Conservation (phyloP, 2,888 invertebrate genomes). For the Ariolimax columbianus region DNA sequence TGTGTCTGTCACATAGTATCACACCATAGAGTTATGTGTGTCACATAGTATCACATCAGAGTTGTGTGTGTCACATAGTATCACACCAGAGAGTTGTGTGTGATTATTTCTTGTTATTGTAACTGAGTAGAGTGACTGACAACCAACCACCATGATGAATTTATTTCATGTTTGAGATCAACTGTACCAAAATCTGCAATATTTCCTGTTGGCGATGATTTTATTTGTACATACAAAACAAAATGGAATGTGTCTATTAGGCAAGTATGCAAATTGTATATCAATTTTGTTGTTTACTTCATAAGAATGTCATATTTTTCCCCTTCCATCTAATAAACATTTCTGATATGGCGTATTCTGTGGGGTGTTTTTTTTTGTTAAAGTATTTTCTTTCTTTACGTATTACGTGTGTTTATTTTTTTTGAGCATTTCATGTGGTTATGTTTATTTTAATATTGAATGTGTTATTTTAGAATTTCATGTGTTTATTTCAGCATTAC, state of each 20-base stretch:
- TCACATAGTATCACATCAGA: background rate
- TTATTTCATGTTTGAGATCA: background rate
- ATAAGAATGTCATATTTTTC: background rate
- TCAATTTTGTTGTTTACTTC: background rate
- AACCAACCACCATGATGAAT: no score
- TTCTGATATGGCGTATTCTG: background rate
- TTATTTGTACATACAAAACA: background rate
- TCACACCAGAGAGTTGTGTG: no score
- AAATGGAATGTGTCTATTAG: background rate
- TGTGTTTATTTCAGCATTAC: no score
- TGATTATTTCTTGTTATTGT: background rate
- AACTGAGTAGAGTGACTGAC: no score
- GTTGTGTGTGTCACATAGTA: background rate
- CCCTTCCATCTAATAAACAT: constrained; percentile 4
- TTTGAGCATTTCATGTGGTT: no score
- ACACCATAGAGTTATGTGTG: background rate
- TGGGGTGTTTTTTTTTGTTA: no score
- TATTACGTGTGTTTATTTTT: no score
- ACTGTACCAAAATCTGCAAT: background rate
- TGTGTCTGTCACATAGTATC: no score
- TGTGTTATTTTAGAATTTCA: no score
- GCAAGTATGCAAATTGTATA: constrained; percentile 7
- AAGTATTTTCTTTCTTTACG: no score
- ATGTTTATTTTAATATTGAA: no score
- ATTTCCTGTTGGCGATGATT: background rate